Percentiles rank a stretch among this genome's conserved stretches.
Evolutionary conservation across 1,140 invertebrate genomes (phyloP).

Genomic region (Drosophila pallidifrons): DNA sequence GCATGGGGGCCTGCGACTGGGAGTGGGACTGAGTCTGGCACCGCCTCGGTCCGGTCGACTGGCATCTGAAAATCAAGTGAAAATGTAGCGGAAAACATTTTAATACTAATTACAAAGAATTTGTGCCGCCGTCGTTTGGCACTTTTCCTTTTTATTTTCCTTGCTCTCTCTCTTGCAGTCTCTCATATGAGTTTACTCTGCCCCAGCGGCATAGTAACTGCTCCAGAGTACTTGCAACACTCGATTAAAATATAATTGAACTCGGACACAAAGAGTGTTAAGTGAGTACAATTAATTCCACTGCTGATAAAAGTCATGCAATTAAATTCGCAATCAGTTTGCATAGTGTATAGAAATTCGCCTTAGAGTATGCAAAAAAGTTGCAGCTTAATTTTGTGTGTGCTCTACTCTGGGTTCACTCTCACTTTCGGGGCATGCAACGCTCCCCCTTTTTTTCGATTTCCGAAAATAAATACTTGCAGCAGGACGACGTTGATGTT

Average conservation of each 20-base stretch:
- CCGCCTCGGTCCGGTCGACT: conserved; percentile 31
- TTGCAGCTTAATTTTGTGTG: background rate
- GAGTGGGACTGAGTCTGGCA: conserved; percentile 5
- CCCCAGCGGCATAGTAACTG: conserved; percentile 7
- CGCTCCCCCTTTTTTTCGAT: conserved; percentile 61
- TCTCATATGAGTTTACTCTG: background rate
- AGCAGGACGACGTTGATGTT: conserved; percentile 44
- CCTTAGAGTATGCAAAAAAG: background rate
- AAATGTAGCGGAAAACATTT: conserved; percentile 83
- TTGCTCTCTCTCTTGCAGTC: background rate
- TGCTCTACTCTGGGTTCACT: conserved; percentile 40
- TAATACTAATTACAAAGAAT: conserved; percentile 84
- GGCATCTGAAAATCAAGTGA: conserved; percentile 74
- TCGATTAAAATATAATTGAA: background rate
- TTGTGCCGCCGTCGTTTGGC: conserved; percentile 74
- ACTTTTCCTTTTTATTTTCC: conserved; percentile 67
- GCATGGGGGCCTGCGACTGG: background rate
- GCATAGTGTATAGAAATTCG: conserved; percentile 42
- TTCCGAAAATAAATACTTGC: conserved; percentile 78
- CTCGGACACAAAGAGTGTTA: background rate
- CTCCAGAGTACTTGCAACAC: background rate
- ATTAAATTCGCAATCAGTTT: background rate
- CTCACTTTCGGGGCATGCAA: conserved; percentile 53
- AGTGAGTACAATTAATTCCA: background rate
- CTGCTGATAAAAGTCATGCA: no score